These are phyloP conservation scores for Anthrax anthrax DNA, from an alignment of 2,888 invertebrate genomes.

Conservation along the genomic window DNA sequence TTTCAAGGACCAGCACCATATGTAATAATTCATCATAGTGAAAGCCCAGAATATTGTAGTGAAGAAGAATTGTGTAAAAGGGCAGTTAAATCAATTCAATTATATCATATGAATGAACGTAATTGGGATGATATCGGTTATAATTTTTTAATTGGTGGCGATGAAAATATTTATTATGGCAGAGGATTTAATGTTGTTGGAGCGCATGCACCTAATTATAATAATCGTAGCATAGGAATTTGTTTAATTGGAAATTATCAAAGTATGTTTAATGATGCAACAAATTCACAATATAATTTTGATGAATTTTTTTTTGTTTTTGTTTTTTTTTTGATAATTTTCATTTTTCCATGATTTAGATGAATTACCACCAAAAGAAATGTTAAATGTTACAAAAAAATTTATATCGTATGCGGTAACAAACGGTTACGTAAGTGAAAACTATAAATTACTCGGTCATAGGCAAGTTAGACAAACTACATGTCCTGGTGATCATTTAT, in stretches of 20 bases:
- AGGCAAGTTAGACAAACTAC: slow-evolving; percentile 44
- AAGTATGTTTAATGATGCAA: slow-evolving; percentile 16
- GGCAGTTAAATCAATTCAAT: slow-evolving; percentile 50
- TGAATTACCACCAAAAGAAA: slow-evolving; percentile 41
- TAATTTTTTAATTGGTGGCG: slow-evolving; percentile 60
- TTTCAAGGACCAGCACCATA: slow-evolving; percentile 42
- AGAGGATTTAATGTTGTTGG: slow-evolving; percentile 54
- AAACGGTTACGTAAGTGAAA: slow-evolving; percentile 40
- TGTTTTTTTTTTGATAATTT: neutral
- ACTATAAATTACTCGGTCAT: slow-evolving; percentile 52
- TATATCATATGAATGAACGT: slow-evolving; percentile 41
- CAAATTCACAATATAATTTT: neutral
- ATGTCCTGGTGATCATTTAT: slow-evolving; percentile 50
- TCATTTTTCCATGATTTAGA: slow-evolving; percentile 32
- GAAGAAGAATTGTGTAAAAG: slow-evolving; percentile 37
- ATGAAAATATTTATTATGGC: slow-evolving; percentile 55
- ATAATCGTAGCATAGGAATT: slow-evolving; percentile 51
- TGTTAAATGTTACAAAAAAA: slow-evolving; percentile 43
- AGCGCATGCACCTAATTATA: slow-evolving; percentile 55
- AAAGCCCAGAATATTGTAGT: slow-evolving; percentile 45
- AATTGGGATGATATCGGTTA: slow-evolving; percentile 55
- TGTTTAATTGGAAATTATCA: slow-evolving; percentile 45
- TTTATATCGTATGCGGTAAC: slow-evolving; percentile 46
- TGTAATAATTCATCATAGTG: slow-evolving; percentile 58
- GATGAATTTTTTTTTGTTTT: neutral